Conservation (phyloP, 2,113 vertebrate genomes). For the Thinocorus orbignyianus region DNA sequence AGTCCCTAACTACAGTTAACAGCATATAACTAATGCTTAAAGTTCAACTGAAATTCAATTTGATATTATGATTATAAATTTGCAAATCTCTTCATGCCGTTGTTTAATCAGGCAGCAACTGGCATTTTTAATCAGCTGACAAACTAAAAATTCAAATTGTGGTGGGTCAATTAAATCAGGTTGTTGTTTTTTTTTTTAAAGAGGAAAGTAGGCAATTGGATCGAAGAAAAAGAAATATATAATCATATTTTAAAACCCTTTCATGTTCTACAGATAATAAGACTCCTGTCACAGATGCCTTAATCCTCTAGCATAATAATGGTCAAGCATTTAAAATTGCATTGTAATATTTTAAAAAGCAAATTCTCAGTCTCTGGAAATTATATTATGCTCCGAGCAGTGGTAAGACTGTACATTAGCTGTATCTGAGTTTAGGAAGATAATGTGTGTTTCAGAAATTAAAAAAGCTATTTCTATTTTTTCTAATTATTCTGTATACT, state of each 20-base stretch:
- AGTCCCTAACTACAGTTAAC: background rate
- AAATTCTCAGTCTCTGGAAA: background rate
- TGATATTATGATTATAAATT: background rate
- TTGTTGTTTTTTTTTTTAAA: too few relatives aligned
- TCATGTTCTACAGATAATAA: background rate
- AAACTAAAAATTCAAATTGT: background rate
- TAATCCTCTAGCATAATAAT: background rate
- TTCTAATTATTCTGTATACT: background rate
- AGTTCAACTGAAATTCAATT: background rate
- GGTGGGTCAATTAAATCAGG: background rate
- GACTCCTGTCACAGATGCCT: background rate
- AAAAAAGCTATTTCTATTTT: background rate
- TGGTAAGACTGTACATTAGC: background rate
- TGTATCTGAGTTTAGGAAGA: background rate
- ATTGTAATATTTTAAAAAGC: background rate
- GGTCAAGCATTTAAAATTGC: background rate
- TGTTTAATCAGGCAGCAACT: background rate
- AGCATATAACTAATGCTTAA: background rate
- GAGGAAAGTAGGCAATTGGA: background rate
- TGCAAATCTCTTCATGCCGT: background rate
- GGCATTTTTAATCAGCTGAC: background rate
- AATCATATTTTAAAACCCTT: background rate
- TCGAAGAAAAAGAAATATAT: background rate
- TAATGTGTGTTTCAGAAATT: background rate
- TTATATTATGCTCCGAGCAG: background rate